Percentiles rank a stretch among this genome's conserved stretches.
phyloP scores from a whole-genome alignment of 2,888 invertebrate genomes.

The Augiades crinisus region DNA sequence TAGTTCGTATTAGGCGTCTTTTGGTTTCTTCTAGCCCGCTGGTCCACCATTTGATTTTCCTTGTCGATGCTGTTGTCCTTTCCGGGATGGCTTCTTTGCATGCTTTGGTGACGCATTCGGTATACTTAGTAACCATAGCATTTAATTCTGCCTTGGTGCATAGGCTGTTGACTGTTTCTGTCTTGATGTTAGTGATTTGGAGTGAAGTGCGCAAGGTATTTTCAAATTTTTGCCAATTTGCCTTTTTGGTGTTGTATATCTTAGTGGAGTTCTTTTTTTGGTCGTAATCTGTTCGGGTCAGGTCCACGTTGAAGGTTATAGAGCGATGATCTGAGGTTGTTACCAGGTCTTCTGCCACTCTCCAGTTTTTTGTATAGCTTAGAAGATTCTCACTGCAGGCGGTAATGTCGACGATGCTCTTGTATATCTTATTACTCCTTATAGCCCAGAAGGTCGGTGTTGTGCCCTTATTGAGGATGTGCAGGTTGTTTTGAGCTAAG shows the following conservation, averaged over 20 bases:
- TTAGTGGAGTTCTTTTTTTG: neutral
- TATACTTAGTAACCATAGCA: neutral
- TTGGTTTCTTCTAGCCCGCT: constrained; percentile 7
- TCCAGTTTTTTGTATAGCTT: neutral
- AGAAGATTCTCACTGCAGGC: neutral
- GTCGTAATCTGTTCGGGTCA: neutral
- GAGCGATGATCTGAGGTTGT: neutral
- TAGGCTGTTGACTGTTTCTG: neutral
- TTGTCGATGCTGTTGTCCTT: neutral
- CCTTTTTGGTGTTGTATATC: neutral
- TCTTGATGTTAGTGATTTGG: neutral
- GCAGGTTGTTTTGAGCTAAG: neutral
- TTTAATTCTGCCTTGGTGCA: neutral
- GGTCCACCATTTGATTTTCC: constrained; percentile 19
- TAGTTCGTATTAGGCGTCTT: neutral
- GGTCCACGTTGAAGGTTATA: neutral
- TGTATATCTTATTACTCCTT: neutral
- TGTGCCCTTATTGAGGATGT: neutral
- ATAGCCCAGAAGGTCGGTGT: neutral
- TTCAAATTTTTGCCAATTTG: neutral
- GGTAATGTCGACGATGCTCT: neutral
- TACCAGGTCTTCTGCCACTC: neutral
- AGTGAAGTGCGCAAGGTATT: too few relatives aligned
- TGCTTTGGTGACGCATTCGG: neutral
- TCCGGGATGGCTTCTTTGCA: neutral